A percentile compares a stretch with the other conserved stretches of the same genome.
These are phyloP conservation scores for Characodon lateralis DNA, from an alignment of 2,797 vertebrate genomes.

Conservation along the genomic window DNA sequence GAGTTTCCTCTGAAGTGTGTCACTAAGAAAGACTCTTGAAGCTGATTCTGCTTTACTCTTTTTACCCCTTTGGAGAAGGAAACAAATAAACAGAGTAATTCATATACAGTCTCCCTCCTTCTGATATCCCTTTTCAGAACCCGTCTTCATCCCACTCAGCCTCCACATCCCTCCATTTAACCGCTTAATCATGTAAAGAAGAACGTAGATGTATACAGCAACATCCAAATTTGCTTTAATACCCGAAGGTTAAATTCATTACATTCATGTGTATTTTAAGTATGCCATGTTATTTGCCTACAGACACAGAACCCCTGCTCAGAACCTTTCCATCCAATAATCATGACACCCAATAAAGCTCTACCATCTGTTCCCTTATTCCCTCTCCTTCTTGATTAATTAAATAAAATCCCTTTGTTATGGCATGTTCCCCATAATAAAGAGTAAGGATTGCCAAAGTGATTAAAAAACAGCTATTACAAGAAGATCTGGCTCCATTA, in stretches of 20 bases:
- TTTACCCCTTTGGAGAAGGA: constrained; percentile 53
- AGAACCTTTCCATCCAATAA: no score
- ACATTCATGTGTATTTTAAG: no score
- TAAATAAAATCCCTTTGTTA: not conserved
- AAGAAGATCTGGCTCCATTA: no score
- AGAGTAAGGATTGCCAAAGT: not conserved
- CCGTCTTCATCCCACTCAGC: not conserved
- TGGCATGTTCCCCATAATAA: not conserved
- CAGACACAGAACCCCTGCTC: no score
- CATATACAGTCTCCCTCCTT: not conserved
- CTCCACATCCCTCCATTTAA: no score
- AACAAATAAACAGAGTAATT: not conserved
- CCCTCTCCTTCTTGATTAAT: not conserved
- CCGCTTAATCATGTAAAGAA: no score
- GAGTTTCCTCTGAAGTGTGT: constrained; percentile 93
- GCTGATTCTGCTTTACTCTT: constrained; percentile 82
- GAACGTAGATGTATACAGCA: no score
- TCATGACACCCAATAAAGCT: no score
- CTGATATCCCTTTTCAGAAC: not conserved
- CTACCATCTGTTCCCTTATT: no score
- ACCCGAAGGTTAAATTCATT: no score
- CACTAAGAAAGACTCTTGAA: constrained; percentile 86
- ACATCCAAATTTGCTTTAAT: no score
- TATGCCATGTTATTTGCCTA: no score
- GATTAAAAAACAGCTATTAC: not conserved